A percentile compares a stretch with the other conserved stretches of the same genome.
phyloP scores from a whole-genome alignment of 2,888 invertebrate species.

The Chymomyza caudatula region DNA sequence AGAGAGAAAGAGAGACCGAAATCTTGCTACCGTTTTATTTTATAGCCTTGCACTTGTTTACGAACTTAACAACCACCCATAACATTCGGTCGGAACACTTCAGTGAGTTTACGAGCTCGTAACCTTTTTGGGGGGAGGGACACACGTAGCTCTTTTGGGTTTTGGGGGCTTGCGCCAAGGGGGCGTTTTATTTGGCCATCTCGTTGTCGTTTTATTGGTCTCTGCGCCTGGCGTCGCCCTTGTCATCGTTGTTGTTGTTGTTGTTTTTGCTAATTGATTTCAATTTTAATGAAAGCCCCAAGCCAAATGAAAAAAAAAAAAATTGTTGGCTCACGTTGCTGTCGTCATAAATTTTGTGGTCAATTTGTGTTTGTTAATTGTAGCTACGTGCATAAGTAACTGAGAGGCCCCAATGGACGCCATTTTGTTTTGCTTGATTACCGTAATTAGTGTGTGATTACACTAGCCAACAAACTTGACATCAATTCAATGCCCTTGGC shows the following conservation, averaged over 20 bases:
- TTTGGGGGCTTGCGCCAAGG: conserved; percentile 38
- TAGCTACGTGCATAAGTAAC: conserved; percentile 48
- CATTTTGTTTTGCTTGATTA: neutral
- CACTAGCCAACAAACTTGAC: too few relatives aligned
- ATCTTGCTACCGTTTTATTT: conserved; percentile 59
- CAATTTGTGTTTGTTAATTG: conserved; percentile 75
- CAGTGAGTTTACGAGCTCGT: conserved; percentile 55
- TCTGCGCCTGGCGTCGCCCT: conserved; percentile 36
- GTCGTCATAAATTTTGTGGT: conserved; percentile 70
- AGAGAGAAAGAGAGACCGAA: conserved; percentile 5
- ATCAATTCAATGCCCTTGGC: neutral
- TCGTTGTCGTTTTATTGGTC: conserved; percentile 63
- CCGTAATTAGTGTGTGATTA: conserved; percentile 56
- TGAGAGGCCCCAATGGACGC: neutral
- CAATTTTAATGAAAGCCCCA: conserved; percentile 55
- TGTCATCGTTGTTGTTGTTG: conserved; percentile 13
- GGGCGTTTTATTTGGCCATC: conserved; percentile 49
- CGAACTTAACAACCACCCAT: conserved; percentile 39
- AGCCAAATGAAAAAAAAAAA: neutral
- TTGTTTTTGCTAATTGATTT: conserved; percentile 65
- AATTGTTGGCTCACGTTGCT: neutral
- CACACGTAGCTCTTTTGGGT: neutral
- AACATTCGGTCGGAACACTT: conserved; percentile 53
- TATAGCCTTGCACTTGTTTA: conserved; percentile 39
- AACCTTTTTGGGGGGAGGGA: conserved; percentile 16